phyloP scores from a whole-genome alignment of 2,797 vertebrate genomes.

The Kryptolebias ocellatus region DNA sequence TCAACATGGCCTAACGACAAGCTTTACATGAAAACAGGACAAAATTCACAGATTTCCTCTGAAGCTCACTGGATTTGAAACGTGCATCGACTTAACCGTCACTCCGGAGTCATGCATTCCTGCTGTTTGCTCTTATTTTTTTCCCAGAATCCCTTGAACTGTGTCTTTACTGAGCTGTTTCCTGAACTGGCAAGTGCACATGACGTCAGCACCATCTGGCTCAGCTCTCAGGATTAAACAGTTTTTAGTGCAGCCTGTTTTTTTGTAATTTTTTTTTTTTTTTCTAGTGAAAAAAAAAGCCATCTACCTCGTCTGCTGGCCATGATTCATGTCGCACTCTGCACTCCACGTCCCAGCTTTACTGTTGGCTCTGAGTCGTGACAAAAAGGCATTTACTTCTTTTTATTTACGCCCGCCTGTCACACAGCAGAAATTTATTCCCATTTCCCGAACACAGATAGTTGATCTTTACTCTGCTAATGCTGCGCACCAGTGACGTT shows the following conservation, averaged over 20 bases:
- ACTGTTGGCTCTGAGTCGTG: conserved; percentile 85
- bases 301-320: conserved; percentile 87
- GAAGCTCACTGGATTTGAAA: background rate
- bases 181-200: conserved; percentile 9
- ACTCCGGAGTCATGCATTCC: too few species aligned
- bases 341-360: conserved; percentile 88
- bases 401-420: background rate
- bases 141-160: conserved; percentile 10
- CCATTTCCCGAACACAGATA: background rate
- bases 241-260: conserved; percentile 27
- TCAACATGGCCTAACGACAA: background rate
- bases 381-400: background rate
- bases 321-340: conserved; percentile 88
- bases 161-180: conserved; percentile 20
- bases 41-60: too few species aligned
- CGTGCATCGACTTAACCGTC: background rate
- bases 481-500: conserved; percentile 93
- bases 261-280: conserved; percentile 81
- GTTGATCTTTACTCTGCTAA: conserved; percentile 85
- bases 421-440: background rate
- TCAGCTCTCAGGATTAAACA: conserved; percentile 29
- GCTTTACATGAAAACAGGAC: background rate
- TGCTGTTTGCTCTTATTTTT: conserved; percentile 2
- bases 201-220: conserved; percentile 44
- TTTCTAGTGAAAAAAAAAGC: conserved; percentile 87